phyloP scores from a whole-genome alignment of 2,888 invertebrate species.

The Augiades crinisus region DNA sequence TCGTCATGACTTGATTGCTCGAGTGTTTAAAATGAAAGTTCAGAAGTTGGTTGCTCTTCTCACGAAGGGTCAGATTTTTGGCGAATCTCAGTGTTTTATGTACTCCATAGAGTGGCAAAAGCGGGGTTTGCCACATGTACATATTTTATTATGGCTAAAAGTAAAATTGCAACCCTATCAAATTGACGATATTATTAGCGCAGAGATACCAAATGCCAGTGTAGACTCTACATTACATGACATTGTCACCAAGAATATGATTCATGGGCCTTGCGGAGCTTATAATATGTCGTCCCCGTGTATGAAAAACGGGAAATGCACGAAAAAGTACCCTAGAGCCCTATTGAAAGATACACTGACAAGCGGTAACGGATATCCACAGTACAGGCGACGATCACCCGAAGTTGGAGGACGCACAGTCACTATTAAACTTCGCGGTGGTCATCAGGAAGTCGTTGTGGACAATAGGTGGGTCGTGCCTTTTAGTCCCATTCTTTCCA shows the following conservation, averaged over 20 bases:
- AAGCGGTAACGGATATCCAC: constrained; percentile 40
- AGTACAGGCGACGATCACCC: constrained; percentile 36
- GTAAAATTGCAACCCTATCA: constrained; percentile 30
- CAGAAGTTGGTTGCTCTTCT: constrained; percentile 25
- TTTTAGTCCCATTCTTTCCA: constrained; percentile 15
- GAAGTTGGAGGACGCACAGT: constrained; percentile 34
- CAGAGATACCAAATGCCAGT: constrained; percentile 36
- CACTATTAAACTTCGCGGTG: constrained; percentile 28
- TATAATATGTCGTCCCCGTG: constrained; percentile 34
- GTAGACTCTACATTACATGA: constrained; percentile 30
- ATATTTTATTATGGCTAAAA: constrained; percentile 34
- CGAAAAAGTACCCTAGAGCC: constrained; percentile 35
- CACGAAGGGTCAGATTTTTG: constrained; percentile 26
- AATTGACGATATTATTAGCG: constrained; percentile 36
- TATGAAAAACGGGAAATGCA: constrained; percentile 32
- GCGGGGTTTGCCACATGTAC: constrained; percentile 34
- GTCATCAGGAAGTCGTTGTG: constrained; percentile 6
- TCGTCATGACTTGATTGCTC: constrained; percentile 26
- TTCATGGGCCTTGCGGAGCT: constrained; percentile 35
- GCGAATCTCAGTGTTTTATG: constrained; percentile 22
- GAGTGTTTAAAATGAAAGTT: constrained; percentile 25
- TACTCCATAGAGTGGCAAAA: constrained; percentile 37
- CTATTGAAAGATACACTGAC: constrained; percentile 36
- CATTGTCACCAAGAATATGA: constrained; percentile 36
- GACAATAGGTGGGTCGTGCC: constrained; percentile 4